Base-by-base conservation (phyloP, 2,797 vertebrate species). In the Artibeus jamaicensis region DNA sequence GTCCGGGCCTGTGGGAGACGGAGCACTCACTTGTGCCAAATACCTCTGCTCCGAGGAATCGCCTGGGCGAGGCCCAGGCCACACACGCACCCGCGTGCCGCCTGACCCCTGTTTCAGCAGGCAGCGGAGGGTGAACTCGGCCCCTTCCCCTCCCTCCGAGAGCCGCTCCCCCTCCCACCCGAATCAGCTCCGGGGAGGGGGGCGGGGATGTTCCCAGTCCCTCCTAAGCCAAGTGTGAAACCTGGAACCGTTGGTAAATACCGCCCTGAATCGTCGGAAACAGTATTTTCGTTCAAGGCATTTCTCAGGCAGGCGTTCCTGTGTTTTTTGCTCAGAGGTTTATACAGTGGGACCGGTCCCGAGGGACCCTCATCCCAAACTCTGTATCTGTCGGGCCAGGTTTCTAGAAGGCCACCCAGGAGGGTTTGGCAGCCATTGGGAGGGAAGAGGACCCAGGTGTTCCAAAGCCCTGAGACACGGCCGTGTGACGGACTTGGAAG, bases 1-100 rank as follows among this genome's bases (percentile, higher is more conserved):
- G 15, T 34, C 76, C 32, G 6, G 76, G 78, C 29, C 37, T 46
- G 24, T 78, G 94, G 94, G 88, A 96, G 73, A 39, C n/a, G 90
- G 86, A 97, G 44, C 83, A 37, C 73, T 32, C 68, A 71, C 50
- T 86, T 32, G 92, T 89, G 97, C 97, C 98, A 97, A 97, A 88
- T 84, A 34, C 50, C 97, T 96, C 92, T 94, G 71, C 96, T 84
- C 44, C 9, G 37, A 82, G 86, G 71, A 93, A 71, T 59, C 39
- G 70, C 42, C 89, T 91, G 96, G 95, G 93, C 78, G 85, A 97
- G 96, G 93, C 94, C 91, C 70, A 91, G 94, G 87, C 34, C 95
- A 92, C 97, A 89, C 96, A 86, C 76, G 50, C 32, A 53, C 55
- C 74, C 91, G 39, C 74, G 8, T 34, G 88, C 82, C 37, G 62